phyloP scores from a whole-genome alignment of 2,888 invertebrate species.

The Odontocolon sp. region DNA sequence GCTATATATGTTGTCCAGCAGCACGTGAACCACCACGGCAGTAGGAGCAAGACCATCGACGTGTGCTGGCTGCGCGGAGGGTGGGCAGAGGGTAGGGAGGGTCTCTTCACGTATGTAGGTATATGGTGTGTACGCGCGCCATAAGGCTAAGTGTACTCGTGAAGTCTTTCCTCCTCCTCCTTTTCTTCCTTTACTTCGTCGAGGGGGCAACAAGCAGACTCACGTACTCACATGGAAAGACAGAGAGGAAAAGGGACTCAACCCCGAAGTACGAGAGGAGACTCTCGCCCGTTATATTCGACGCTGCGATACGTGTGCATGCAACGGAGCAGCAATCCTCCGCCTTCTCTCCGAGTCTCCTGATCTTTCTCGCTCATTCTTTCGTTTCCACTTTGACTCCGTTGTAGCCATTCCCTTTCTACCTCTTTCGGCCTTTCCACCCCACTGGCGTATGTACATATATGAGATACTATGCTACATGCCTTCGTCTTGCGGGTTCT shows the following conservation, averaged over 20 bases:
- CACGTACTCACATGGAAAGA: constrained; percentile 45
- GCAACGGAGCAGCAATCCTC: constrained; percentile 29
- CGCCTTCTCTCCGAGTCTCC: constrained; percentile 6
- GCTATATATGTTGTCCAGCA: constrained; percentile 46
- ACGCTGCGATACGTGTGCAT: constrained; percentile 53
- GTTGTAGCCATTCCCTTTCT: constrained; percentile 45
- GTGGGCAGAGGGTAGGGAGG: background rate
- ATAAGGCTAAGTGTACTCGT: constrained; percentile 69
- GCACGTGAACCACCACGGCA: constrained; percentile 46
- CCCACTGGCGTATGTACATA: constrained; percentile 23
- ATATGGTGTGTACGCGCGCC: constrained; percentile 66
- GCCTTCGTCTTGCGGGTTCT: constrained; percentile 36
- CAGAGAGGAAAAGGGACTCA: constrained; percentile 26
- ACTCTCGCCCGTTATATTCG: constrained; percentile 56
- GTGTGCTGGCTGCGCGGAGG: constrained; percentile 30
- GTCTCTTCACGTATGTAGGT: background rate
- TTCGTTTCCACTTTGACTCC: constrained; percentile 48
- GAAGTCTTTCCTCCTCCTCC: constrained; percentile 41
- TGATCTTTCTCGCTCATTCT: constrained; percentile 32
- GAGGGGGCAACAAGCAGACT: constrained; percentile 47
- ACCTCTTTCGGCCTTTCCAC: constrained; percentile 53
- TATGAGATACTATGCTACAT: constrained; percentile 24
- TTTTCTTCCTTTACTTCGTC: background rate
- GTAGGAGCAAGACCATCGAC: constrained; percentile 51
- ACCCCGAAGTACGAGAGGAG: constrained; percentile 39